Evolutionary conservation across 2,113 vertebrate species (phyloP), one percentile per base, ranked within the genome.

Genomic region (Electrona antarctica): DNA sequence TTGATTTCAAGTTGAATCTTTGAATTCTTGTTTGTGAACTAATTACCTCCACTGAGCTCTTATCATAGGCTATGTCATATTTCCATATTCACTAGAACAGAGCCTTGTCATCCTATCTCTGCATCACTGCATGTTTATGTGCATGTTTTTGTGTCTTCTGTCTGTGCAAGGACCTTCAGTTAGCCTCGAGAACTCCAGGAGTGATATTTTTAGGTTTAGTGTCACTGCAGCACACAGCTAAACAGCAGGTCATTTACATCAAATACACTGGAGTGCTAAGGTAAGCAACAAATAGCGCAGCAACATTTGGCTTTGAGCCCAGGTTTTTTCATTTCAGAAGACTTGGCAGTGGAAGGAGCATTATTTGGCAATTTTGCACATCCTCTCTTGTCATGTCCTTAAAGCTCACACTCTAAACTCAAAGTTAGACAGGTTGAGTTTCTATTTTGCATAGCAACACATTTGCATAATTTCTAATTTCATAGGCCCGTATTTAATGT

Each of bases 181-280:
- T 71, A 72, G 85, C 80, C 47, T 58, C 52, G 64, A 76, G 74
- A 76, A 64, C 72, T 72, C 33, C 10, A 15, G 69, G 69, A 81
- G 86, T 86, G 3, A 41, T 89, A 87, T 91, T 91, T 89, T 85
- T 89, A 87, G 85, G 68, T 57, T 10, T 47, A 51, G 70, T 78
- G 73, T 77, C 77, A 86, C 67, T 76, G 69, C 74, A 67, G 76
- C 33, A 33, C 11, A 15, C 52, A 65, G 69, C 76, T 73, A 64
- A 41, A 51, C 60, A 68, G 80, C 82, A 83, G 82, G 61, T 74
- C 76, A 77, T 88, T 90, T 88, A 86, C 86, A 84, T 87, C 81
- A 77, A 78, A 41, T 81, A 85, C 68, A 78, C 62, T 77, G 79
- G 73, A 86, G 79, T 74, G 83, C 80, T 29, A 83, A 85, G 81